Evolutionary conservation across 2,888 invertebrate genomes (phyloP).

Genomic region (Oligia strigilis): DNA sequence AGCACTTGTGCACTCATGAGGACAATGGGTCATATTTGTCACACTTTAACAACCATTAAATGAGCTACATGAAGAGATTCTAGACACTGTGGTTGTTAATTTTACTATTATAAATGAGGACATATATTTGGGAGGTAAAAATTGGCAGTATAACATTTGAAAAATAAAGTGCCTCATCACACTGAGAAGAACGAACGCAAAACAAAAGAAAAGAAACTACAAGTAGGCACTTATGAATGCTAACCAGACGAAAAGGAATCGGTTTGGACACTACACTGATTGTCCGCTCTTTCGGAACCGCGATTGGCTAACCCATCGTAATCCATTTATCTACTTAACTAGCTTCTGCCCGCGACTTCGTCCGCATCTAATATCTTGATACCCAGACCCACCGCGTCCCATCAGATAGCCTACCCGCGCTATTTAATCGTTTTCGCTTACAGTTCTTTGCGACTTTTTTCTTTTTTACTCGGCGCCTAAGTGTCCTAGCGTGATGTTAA

Average conservation of each 20-base stretch:
- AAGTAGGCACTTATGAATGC: background rate
- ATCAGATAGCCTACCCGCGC: background rate
- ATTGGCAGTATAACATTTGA: background rate
- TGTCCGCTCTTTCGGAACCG: background rate
- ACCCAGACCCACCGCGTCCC: background rate
- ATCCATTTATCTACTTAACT: background rate
- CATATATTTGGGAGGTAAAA: background rate
- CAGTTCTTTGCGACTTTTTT: background rate
- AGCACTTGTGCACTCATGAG: slow-evolving; percentile 12
- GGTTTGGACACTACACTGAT: background rate
- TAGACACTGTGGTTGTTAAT: background rate
- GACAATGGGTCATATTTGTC: slow-evolving; percentile 34
- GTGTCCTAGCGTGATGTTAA: background rate
- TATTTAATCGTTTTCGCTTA: background rate
- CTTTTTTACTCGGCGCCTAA: background rate
- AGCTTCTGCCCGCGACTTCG: background rate
- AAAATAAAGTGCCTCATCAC: background rate
- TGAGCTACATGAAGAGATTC: background rate
- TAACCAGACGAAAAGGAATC: background rate
- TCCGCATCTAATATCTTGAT: background rate
- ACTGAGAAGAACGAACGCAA: background rate
- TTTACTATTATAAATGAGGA: background rate
- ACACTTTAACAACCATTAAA: slow-evolving; percentile 28
- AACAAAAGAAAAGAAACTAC: background rate
- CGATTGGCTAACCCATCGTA: background rate